Evolutionary conservation across 2,888 invertebrate species (phyloP), one percentile per base, ranked within the genome.

Genomic region (Gymnoscelis rufifasciata): DNA sequence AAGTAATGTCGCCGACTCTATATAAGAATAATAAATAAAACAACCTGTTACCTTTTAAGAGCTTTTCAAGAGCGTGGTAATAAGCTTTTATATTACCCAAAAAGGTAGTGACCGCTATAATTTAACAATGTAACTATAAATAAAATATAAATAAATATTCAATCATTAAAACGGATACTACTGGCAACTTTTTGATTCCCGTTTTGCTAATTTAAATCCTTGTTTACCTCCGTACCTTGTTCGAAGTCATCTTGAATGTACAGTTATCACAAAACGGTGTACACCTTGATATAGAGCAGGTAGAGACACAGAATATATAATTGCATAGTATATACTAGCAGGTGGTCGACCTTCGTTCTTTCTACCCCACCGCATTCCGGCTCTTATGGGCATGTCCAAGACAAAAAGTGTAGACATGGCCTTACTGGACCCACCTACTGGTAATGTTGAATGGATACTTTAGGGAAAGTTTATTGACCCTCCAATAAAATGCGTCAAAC

Each of bases 291-390:
- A 26, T 26, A 8, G 7, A 8, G 1, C 26, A 26, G 15, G 15
- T 31, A 31, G 8, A 15, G 19, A 4, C 33, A 33, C 33, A 33
- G 33, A 33, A 35, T 15, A 13, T 8, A 33, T 19, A 35, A 35
- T 35, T n/a, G 35, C 11, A 23, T 35, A 35, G 19, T 11, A 1
- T n/a, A n/a, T 10, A 10, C n/a, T 13, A 35, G 49, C 52, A 59
- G 57, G 54, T 55, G 56, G 54, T 29, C 46, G 57, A 44, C 55
- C 59, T 57, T 57, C 51, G 44, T 35, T 11, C 12, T 15, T 36
- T 14, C 14, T 38, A 35, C 51, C 52, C 44, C 53, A 49, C 46
- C 27, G 38, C 56, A 58, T 58, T 58, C 56, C 51, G 11, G 31
- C 13, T 27, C 45, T 45, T 52, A 52, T 36, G 40, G 41, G 42